A percentile compares a stretch with the other conserved stretches of the same genome.
These are phyloP conservation scores for Dreissena polymorpha DNA, from an alignment of 1,140 invertebrate genomes.

Conservation along the genomic window DNA sequence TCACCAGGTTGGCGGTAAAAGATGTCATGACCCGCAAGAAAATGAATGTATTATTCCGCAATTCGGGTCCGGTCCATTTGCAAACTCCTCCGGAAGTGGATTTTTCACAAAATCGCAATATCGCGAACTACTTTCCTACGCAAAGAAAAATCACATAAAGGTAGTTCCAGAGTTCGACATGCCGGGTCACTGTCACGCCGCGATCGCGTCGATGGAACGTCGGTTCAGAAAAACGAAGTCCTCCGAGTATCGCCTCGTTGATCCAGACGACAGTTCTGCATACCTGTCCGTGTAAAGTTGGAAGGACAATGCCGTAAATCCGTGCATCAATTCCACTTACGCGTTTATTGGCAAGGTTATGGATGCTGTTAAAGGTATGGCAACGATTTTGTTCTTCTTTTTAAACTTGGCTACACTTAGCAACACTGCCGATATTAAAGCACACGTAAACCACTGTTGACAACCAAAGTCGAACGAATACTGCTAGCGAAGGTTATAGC, in stretches of 20 bases:
- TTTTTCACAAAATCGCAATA: slow-evolving; percentile 62
- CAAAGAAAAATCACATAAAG: slow-evolving; percentile 59
- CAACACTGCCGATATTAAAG: too few species aligned
- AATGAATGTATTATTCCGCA: slow-evolving; percentile 69
- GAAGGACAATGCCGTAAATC: slow-evolving; percentile 65
- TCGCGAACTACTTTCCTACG: slow-evolving; percentile 58
- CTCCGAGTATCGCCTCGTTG: slow-evolving; percentile 52
- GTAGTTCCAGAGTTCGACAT: slow-evolving; percentile 69
- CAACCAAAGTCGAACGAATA: too few species aligned
- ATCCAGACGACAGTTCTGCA: slow-evolving; percentile 58
- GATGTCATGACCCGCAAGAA: slow-evolving; percentile 71
- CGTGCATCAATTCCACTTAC: slow-evolving; percentile 61
- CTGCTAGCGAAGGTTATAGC: too few species aligned
- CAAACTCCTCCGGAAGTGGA: slow-evolving; percentile 63
- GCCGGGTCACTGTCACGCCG: slow-evolving; percentile 65
- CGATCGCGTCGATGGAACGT: slow-evolving; percentile 61
- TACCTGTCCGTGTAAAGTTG: slow-evolving; percentile 62
- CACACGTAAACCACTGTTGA: too few species aligned
- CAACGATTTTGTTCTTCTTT: too few species aligned
- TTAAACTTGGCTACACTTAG: too few species aligned
- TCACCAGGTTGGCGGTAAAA: slow-evolving; percentile 67
- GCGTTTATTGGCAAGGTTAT: slow-evolving; percentile 54
- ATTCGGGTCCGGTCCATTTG: slow-evolving; percentile 70
- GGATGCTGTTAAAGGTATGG: background rate
- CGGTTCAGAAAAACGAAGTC: slow-evolving; percentile 41